Evolutionary conservation across 2,797 vertebrate genomes (phyloP), one percentile per base, ranked within the genome.

Genomic region (Myotis daubentonii): DNA sequence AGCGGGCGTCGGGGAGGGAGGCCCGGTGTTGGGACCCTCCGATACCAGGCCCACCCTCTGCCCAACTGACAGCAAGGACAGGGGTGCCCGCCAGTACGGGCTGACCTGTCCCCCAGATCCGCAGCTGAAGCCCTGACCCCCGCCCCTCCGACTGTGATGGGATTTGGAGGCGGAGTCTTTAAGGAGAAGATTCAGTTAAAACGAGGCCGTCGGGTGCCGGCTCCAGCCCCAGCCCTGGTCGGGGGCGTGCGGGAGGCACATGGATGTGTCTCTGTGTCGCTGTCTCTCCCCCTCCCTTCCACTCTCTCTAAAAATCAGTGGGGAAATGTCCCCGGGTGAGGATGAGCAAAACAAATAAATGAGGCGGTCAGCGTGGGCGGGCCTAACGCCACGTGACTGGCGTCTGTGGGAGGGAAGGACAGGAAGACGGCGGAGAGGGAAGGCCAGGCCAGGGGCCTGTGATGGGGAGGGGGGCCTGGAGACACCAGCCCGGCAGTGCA

Each of bases 1-100:
- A 0, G 3, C 3, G 3, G 38, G 25, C 2, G 3, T 6, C 6
- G 0, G 16, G 17, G 6, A 19, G 44, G 25, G 28, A 22, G 51
- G 8, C 55, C 30, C 80, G n/a, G 2, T 1, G 44, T 51, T 51
- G 19, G 74, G 53, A 5, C 12, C 60, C 15, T 79, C 33, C 1
- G 49, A 8, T 3, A 15, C 20, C 6, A 7, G 0, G 3, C 33
- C 23, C 13, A 8, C 41, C 44, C 2, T 8, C 53, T 23, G 20
- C 81, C 60, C 13, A 8, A 8, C 4, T 12, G 22, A n/a, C 44
- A n/a, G 55, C 47, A 41, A 53, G n/a, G 4, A 22, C 0, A 9
- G 51, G 51, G 57, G 8, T 10, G n/a, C 2, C 80, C 57, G 17
- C 9, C 11, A 25, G 11, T 38, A 6, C 0, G 3, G 51, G n/a